These are phyloP conservation scores for Phengaris arion DNA, from an alignment of 2,888 invertebrate species.

Conservation along the genomic window DNA sequence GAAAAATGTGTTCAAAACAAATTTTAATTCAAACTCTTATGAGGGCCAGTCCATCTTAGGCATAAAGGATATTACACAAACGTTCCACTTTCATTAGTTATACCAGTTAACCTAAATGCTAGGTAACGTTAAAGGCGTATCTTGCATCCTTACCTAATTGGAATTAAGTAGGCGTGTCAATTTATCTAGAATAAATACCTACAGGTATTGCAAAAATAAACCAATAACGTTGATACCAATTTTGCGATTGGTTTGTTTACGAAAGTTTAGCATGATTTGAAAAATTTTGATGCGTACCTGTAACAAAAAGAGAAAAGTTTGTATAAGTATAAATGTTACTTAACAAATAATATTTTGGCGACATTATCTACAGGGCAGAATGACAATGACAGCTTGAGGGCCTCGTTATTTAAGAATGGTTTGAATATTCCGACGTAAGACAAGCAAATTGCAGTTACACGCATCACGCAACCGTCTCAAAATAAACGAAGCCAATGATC, in stretches of 20 bases:
- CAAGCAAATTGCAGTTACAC: neutral
- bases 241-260: neutral
- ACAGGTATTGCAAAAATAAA: conserved; percentile 12
- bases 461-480: neutral
- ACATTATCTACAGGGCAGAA: no score
- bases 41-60: conserved; percentile 1
- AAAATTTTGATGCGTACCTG: neutral
- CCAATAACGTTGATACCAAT: conserved; percentile 17
- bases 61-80: conserved; percentile 45
- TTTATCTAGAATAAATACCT: neutral
- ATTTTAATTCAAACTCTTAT: neutral
- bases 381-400: neutral
- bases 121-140: conserved; percentile 49
- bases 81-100: conserved; percentile 49
- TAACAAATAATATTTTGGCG: no score
- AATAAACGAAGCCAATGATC: neutral
- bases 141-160: conserved; percentile 57
- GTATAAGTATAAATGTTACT: no score
- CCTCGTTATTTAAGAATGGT: neutral
- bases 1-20: neutral
- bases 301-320: neutral
- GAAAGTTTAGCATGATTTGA: neutral
- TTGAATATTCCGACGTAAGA: neutral
- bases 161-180: conserved; percentile 27
- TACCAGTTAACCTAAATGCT: conserved; percentile 35